Evolutionary conservation across 1,140 invertebrate species (phyloP).

Genomic region (Halictus rubicundus): DNA sequence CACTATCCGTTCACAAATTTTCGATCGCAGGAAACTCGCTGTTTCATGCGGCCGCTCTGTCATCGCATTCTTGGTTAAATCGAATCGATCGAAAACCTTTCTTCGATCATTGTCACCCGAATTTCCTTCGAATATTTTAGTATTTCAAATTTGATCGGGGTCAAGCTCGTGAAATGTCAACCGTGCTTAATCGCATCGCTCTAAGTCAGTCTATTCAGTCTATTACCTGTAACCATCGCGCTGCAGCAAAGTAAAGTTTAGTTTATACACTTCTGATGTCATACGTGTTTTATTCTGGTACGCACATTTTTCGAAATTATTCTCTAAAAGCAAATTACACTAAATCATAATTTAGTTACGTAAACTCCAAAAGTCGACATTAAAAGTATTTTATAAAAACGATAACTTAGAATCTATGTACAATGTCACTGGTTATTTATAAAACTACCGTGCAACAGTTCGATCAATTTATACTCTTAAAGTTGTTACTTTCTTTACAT

Average conservation of each 20-base stretch:
- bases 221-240: neutral
- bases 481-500: constrained; percentile 1
- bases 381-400: neutral
- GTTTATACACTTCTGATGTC: neutral
- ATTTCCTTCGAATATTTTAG: neutral
- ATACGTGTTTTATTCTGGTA: neutral
- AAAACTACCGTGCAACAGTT: constrained; percentile 27
- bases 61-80: neutral
- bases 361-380: neutral
- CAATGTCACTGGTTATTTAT: constrained; percentile 14
- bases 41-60: neutral
- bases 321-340: constrained; percentile 6
- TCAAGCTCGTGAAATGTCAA: constrained; percentile 9
- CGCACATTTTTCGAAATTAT: neutral
- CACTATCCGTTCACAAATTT: neutral
- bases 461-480: constrained; percentile 16
- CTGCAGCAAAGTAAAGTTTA: constrained; percentile 9
- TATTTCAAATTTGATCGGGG: constrained; percentile 26
- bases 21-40: neutral
- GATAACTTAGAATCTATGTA: constrained; percentile 24
- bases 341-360: constrained; percentile 2
- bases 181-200: neutral
- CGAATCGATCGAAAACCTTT: neutral
- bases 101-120: neutral
- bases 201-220: neutral